A percentile compares a stretch with the other conserved stretches of the same genome.
phyloP scores from a whole-genome alignment of 2,113 vertebrate genomes.

The Alaudala cheleensis region DNA sequence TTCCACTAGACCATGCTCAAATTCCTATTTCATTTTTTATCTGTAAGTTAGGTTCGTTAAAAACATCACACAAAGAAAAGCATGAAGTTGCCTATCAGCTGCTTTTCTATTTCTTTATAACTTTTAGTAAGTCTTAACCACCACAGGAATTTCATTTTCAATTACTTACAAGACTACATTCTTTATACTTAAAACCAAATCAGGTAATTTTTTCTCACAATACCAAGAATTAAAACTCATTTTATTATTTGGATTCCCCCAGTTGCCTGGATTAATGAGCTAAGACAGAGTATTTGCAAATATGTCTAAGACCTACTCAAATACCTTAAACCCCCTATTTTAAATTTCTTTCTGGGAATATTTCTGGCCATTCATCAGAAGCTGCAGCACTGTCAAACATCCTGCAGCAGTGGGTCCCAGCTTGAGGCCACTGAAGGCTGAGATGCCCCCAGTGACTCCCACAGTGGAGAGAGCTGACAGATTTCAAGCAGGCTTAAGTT shows the following conservation, averaged over 20 bases:
- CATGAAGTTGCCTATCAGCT: rapidly evolving
- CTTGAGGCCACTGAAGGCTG: neutral
- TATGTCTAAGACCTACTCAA: neutral
- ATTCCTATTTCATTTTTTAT: neutral
- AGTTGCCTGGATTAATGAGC: neutral
- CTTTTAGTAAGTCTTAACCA: neutral
- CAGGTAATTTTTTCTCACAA: neutral
- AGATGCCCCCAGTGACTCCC: neutral
- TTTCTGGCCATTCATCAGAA: neutral
- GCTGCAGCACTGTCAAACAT: neutral
- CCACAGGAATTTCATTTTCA: neutral
- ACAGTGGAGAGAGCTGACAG: rapidly evolving
- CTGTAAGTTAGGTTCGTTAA: neutral
- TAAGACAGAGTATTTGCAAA: neutral
- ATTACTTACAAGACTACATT: neutral
- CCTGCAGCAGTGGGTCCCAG: neutral
- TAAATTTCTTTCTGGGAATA: neutral
- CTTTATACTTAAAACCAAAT: neutral
- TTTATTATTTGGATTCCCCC: neutral
- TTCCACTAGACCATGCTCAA: neutral
- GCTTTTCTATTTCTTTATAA: neutral
- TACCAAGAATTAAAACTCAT: neutral
- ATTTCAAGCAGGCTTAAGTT: neutral
- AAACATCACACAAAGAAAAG: neutral
- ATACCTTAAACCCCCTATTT: neutral